A percentile compares a stretch with the other conserved stretches of the same genome.
phyloP scores from a whole-genome alignment of 2,113 vertebrate genomes.

The Dicrurus megarhynchus region DNA sequence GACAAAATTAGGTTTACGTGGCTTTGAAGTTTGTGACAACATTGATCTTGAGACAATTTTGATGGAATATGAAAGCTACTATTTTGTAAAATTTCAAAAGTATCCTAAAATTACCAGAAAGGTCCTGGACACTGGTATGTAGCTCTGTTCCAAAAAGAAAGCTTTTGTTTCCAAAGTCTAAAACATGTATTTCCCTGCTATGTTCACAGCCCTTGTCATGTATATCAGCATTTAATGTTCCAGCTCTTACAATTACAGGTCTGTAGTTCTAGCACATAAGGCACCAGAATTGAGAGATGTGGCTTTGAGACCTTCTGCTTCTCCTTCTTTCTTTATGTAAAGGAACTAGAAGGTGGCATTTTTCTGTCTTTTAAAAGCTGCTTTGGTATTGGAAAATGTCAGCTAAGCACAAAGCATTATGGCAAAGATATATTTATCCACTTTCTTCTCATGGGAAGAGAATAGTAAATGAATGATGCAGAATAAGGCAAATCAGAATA shows the following conservation, averaged over 20 bases:
- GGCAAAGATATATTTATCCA: not conserved
- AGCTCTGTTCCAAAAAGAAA: not conserved
- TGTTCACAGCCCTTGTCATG: fast-evolving
- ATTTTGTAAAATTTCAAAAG: conserved; percentile 93
- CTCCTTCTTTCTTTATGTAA: not conserved
- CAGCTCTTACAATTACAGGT: not conserved
- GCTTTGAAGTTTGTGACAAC: conserved; percentile 94
- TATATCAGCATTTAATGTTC: not conserved
- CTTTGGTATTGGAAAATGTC: not conserved
- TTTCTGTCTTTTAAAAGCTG: not conserved
- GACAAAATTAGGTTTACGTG: conserved; percentile 78
- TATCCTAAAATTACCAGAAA: conserved; percentile 92
- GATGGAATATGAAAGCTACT: conserved; percentile 96
- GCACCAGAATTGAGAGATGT: not conserved
- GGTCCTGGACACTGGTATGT: conserved; percentile 77
- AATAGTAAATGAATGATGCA: not conserved
- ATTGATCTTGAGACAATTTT: conserved; percentile 93
- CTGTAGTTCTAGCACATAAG: not conserved
- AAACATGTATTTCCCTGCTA: not conserved
- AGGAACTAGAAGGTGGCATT: not conserved
- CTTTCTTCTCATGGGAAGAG: not conserved
- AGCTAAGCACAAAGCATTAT: not conserved
- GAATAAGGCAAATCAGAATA: not conserved
- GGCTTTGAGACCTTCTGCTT: not conserved
- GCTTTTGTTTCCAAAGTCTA: not conserved